Conservation (phyloP, 2,888 invertebrate genomes). For the Panopea generosa region DNA sequence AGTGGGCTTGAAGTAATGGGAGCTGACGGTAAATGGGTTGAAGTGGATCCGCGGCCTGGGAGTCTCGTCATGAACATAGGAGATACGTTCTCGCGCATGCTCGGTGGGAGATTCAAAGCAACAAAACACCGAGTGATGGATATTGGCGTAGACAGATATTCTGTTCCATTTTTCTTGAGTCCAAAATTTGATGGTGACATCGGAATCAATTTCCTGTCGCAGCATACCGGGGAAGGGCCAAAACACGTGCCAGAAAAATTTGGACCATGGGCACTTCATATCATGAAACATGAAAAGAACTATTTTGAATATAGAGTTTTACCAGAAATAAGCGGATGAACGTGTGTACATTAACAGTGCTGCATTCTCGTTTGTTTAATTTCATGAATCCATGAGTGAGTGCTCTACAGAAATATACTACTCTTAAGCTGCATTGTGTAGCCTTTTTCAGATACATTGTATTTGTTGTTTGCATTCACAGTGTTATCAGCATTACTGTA, state of each 20-base stretch:
- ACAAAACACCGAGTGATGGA: slow-evolving; percentile 69
- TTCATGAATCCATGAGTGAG: no score
- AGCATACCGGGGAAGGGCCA: slow-evolving; percentile 39
- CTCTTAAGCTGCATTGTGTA: no score
- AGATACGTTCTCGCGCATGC: slow-evolving; percentile 67
- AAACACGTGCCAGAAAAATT: slow-evolving; percentile 47
- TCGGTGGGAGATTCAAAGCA: slow-evolving; percentile 66
- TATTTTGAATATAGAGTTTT: slow-evolving; percentile 68
- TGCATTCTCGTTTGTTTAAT: no score
- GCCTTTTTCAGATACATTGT: no score
- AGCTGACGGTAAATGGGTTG: slow-evolving; percentile 60
- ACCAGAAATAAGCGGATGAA: slow-evolving; percentile 58
- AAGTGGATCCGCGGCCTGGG: slow-evolving; percentile 58
- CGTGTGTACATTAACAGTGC: background rate
- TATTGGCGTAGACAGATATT: slow-evolving; percentile 59
- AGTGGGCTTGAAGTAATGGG: slow-evolving; percentile 61
- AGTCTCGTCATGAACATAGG: slow-evolving; percentile 73
- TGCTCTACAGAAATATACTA: no score
- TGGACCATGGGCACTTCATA: slow-evolving; percentile 52
- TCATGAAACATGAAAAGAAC: slow-evolving; percentile 58
- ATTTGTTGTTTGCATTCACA: no score
- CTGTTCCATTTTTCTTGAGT: slow-evolving; percentile 69
- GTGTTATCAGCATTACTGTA: no score
- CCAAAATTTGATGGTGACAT: slow-evolving; percentile 65
- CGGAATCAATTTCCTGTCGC: slow-evolving; percentile 50